Evolutionary conservation across 2,113 vertebrate genomes (phyloP).

Genomic region (Coracopsis vasa): DNA sequence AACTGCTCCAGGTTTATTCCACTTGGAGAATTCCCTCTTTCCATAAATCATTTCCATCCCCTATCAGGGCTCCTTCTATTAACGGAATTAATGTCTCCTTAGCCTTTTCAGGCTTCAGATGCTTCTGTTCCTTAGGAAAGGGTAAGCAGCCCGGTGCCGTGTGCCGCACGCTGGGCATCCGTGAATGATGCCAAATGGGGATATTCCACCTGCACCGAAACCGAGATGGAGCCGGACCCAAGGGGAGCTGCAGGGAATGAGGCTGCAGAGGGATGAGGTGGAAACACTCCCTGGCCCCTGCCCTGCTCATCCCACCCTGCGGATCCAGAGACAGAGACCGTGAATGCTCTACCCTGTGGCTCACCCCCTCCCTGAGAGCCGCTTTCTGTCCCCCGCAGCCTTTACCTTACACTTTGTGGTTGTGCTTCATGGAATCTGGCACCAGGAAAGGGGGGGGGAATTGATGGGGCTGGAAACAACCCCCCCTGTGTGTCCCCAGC

Average conservation of each 20-base stretch:
- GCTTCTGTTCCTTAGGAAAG: background rate
- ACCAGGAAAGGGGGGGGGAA: no score
- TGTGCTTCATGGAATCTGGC: background rate
- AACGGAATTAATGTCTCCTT: background rate
- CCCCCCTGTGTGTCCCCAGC: fast-evolving
- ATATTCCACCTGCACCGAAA: background rate
- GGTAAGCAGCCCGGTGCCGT: background rate
- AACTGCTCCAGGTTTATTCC: background rate
- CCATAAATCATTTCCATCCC: background rate
- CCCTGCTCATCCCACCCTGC: background rate
- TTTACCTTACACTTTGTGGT: background rate
- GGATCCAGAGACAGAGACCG: background rate
- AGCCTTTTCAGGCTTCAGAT: background rate
- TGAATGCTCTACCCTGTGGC: background rate
- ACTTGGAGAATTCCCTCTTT: background rate
- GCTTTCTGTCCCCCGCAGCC: background rate
- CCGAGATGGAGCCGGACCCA: background rate
- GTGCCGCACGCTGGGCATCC: fast-evolving
- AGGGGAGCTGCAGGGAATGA: background rate
- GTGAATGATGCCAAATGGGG: background rate
- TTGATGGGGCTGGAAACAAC: background rate
- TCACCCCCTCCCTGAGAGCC: background rate
- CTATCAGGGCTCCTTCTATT: background rate
- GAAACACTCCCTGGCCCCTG: background rate
- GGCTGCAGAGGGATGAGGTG: background rate